phyloP scores from a whole-genome alignment of 2,797 vertebrate genomes.

The Phrynocephalus guinanensis region DNA sequence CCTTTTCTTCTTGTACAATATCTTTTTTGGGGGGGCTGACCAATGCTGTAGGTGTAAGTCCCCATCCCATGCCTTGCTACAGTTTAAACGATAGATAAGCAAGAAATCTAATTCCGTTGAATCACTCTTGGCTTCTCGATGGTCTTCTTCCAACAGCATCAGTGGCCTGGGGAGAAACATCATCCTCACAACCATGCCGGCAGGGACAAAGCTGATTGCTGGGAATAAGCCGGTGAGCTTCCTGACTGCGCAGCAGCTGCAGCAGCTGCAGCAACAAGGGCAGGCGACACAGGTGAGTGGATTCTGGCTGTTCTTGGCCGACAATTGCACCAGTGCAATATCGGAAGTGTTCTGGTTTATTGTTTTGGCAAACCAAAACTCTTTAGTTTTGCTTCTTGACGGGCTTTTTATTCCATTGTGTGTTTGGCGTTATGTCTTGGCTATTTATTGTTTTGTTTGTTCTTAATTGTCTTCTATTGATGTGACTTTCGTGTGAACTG shows the following conservation, averaged over 20 bases:
- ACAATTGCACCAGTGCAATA: neutral
- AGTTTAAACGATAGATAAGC: neutral
- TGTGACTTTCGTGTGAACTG: too few species aligned
- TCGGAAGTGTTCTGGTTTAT: too few species aligned
- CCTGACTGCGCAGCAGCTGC: slow-evolving; percentile 95
- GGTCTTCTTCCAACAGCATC: slow-evolving; percentile 78
- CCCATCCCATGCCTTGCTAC: too few species aligned
- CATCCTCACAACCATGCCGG: slow-evolving; percentile 97
- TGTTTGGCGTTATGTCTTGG: too few species aligned
- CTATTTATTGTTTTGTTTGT: too few species aligned
- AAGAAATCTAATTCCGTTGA: neutral
- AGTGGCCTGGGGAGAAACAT: slow-evolving; percentile 96
- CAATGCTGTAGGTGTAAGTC: neutral
- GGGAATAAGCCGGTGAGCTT: slow-evolving; percentile 99
- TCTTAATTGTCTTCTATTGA: too few species aligned
- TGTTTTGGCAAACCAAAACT: too few species aligned
- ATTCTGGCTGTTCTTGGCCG: neutral
- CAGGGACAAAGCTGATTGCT: slow-evolving; percentile 94
- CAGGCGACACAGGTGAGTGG: slow-evolving; percentile 92
- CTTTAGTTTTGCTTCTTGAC: too few species aligned
- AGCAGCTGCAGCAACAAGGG: slow-evolving; percentile 98
- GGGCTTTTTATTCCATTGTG: too few species aligned
- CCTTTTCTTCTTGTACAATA: neutral
- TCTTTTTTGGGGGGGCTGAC: neutral
- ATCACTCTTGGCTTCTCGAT: slow-evolving; percentile 10